Percentiles rank a stretch among this genome's conserved stretches.
Conservation (phyloP, 37 sponge, comb jelly and placozoan genomes). For the Bolinopsis microptera region DNA sequence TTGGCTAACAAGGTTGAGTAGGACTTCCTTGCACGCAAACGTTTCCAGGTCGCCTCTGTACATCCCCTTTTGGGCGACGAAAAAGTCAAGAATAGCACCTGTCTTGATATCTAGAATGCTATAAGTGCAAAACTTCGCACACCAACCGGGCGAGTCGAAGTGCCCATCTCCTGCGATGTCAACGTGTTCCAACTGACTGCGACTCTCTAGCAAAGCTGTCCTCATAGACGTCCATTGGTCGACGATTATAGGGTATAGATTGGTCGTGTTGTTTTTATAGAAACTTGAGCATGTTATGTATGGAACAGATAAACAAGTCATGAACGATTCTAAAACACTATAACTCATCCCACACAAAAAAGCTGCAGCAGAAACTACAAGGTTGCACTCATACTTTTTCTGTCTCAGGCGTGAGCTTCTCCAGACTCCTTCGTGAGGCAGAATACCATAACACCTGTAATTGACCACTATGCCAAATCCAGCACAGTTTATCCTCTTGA, state of each 20-base stretch:
- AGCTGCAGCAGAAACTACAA: not conserved
- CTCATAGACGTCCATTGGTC: not conserved
- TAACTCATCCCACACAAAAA: not conserved
- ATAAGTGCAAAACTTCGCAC: conserved; percentile 19
- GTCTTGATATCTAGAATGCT: not conserved
- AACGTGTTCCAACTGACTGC: not conserved
- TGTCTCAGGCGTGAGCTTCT: not conserved
- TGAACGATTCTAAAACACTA: not conserved
- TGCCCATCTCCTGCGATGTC: conserved; percentile 17
- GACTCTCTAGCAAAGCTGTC: not conserved
- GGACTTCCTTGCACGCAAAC: not conserved
- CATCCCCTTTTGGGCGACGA: not conserved
- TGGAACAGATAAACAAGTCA: not conserved
- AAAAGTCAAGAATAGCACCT: not conserved
- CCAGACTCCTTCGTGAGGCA: conserved; percentile 30
- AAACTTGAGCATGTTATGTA: not conserved
- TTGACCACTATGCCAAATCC: not conserved
- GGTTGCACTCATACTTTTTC: not conserved
- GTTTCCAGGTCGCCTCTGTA: not conserved
- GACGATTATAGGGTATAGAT: not conserved
- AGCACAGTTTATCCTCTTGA: not conserved
- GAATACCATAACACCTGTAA: not conserved
- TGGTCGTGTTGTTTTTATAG: not conserved
- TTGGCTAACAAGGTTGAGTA: not conserved
- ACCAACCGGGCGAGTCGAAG: conserved; percentile 10